Evolutionary conservation across 2,888 invertebrate genomes (phyloP), one percentile per base, ranked within the genome.

Genomic region (Andrena praecox): DNA sequence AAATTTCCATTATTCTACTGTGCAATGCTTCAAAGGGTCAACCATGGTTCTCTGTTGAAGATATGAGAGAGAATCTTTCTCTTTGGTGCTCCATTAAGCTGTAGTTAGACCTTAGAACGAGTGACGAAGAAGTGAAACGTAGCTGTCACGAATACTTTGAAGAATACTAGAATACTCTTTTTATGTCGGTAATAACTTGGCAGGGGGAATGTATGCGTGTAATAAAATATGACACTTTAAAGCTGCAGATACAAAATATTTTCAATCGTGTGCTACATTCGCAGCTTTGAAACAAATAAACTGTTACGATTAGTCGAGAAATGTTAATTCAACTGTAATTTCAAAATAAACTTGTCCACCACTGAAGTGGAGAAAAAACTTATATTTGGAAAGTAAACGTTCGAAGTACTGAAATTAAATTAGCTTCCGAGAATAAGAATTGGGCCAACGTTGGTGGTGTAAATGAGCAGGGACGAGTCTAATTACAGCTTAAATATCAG

Each of bases 1-100:
- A 56, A 35, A 24, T 31, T 50, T 42, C 29, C 7, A 10, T 60
- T 35, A 31, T 20, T 56, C 20, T 62, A 48, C 35, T 52, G 6
- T 42, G 27, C 35, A 52, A 64, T 76, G 48, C 70, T 83, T 71
- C 80, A 83, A 83, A 83, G 82, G 80, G 72, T 77, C 31, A 62
- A 66, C 10, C 24, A 2, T 50, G 29, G 20, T 80, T 72, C 62
- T 76, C 33, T 70, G 60, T 77, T 71, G 59, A 54, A 77, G 35
- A 48, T 75, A 72, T 74, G 77, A 82, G 80, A 80, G 84, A 72
- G 82, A 81, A 85, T 71, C 73, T 85, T 86, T 90, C 85, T 89
- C 87, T 90, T 89, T 89, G 89, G 87, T 87, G 77, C 85, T 82
- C 73, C 69, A 79, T 87, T 85, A 87, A 88, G 82, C 86, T 88